Evolutionary conservation across 2,113 vertebrate species (phyloP), one percentile per base, ranked within the genome.

Genomic region (Xerus inauris): DNA sequence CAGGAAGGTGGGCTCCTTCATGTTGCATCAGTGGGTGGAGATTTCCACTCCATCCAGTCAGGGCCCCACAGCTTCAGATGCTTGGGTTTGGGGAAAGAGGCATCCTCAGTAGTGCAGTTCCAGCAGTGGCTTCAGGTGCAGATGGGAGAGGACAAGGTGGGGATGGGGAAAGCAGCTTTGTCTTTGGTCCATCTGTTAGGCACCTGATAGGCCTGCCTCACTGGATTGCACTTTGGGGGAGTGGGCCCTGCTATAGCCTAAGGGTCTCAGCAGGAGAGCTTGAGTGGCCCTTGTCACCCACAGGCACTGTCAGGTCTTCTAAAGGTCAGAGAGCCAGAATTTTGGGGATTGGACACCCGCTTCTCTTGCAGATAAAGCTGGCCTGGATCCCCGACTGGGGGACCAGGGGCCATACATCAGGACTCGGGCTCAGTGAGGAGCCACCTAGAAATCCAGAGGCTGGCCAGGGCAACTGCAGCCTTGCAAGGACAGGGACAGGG

Each of bases 181-280:
- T 35, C 62, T 54, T 64, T 20, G 17, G 59, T 49, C 40, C 51
- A 14, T 45, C 40, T 38, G 6, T 69, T 13, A 54, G 81, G 57
- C 24, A 35, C 19, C 57, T 0, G 4, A 7, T 10, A 24, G 0
- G 4, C 62, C 17, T 16, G 1, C 32, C 64, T 89, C 71, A 17
- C 16, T 73, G 59, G 49, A 28, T 62, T 76, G 42, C 19, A 1
- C 49, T 22, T 24, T 54, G n/a, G 9, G n/a, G n/a, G 32, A 35
- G 5, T 72, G 17, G 5, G 28, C 62, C 28, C 59, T 62, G 59
- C 59, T 62, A 28, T 9, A 62, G 59, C 59, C 59, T 26, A 26
- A 2, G 42, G 24, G 62, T 12, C 64, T 80, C 26, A 9, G 59
- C 12, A 4, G 8, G 40, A 40, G 62, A 71, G 5, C 45, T 81